Conservation (phyloP, 2,888 invertebrate genomes). For the Heliconius hortense region DNA sequence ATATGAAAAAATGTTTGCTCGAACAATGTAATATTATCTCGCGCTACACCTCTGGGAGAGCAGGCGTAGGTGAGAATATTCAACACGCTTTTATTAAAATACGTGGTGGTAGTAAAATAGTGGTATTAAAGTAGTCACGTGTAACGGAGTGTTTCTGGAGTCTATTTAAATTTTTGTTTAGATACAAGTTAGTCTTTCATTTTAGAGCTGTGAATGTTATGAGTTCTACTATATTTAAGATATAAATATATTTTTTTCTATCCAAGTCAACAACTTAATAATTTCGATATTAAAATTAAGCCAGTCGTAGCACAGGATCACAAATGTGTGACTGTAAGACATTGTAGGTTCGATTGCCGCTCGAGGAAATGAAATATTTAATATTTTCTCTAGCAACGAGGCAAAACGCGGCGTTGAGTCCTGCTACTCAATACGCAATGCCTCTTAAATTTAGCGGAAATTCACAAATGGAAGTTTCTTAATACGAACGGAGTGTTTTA, state of each 20-base stretch:
- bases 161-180: not conserved
- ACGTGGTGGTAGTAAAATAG: not conserved
- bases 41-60: constrained; percentile 7
- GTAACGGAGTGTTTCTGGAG: constrained; percentile 14
- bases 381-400: not conserved
- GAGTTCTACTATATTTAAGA: not conserved
- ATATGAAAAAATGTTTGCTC: constrained; percentile 19
- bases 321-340: no score
- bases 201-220: not conserved
- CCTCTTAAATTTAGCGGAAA: not conserved
- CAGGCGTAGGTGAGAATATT: not conserved
- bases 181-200: not conserved
- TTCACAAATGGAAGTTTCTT: not conserved
- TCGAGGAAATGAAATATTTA: not conserved
- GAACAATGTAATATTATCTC: constrained; percentile 2
- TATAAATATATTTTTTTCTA: not conserved
- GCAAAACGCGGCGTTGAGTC: not conserved
- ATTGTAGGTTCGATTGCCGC: not conserved
- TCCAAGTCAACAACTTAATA: no score
- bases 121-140: constrained; percentile 3
- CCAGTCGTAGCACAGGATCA: no score
- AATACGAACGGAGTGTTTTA: not conserved
- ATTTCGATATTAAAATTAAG: not conserved
- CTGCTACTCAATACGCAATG: not conserved
- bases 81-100: constrained; percentile 1